These are phyloP conservation scores for Penelope pileata DNA, from an alignment of 2,113 vertebrate species.

Conservation along the genomic window DNA sequence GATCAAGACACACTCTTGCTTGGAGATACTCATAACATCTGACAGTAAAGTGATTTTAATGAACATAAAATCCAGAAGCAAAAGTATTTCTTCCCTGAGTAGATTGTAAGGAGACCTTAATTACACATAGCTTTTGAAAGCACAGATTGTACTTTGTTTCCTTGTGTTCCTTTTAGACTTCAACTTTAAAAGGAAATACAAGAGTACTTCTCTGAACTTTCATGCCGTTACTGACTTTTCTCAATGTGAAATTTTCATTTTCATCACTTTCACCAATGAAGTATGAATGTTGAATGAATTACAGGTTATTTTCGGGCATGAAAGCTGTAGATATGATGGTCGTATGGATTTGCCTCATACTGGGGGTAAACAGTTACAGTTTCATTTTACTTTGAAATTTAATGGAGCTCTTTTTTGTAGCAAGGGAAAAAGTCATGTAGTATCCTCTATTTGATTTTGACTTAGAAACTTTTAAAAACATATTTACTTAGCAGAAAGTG, in stretches of 20 bases:
- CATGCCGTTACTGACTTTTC: not conserved
- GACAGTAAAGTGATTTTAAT: slow-evolving; percentile 33
- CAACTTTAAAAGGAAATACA: not conserved
- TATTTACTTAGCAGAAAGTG: not conserved
- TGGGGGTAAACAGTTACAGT: not conserved
- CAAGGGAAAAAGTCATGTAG: not conserved
- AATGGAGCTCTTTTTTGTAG: not conserved
- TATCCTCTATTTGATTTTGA: not conserved
- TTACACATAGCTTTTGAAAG: slow-evolving; percentile 4
- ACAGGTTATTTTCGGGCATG: not conserved
- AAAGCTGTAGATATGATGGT: not conserved
- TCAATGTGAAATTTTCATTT: not conserved
- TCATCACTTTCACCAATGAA: not conserved
- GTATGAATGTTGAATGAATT: not conserved
- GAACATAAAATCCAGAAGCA: slow-evolving; percentile 23
- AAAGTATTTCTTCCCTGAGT: slow-evolving; percentile 1
- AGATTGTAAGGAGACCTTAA: slow-evolving; percentile 18
- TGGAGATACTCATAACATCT: not conserved
- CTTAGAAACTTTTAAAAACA: not conserved
- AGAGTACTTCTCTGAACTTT: not conserved
- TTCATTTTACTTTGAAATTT: not conserved
- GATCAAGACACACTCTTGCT: not conserved
- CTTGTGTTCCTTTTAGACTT: not conserved
- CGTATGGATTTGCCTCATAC: not conserved
- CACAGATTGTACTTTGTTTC: slow-evolving; percentile 1